Base-by-base conservation (phyloP, 2,888 invertebrate species). In the Aspidapion aeneum region DNA sequence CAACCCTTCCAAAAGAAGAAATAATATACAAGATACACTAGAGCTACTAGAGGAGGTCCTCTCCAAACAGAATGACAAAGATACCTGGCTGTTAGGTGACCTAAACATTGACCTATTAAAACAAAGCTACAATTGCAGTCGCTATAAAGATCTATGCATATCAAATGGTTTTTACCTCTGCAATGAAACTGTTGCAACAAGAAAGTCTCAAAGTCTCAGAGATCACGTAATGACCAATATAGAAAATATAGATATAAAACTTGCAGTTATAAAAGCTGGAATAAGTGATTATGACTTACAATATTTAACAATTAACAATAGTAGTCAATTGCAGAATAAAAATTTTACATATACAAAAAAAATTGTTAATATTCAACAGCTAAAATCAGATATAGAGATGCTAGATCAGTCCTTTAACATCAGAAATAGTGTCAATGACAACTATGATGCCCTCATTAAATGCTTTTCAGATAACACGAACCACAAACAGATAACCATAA, bases 321-420 rank as follows among this genome's bases (percentile, higher is more conserved):
- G n/a, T n/a, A n/a, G n/a, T n/a, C n/a, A n/a, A n/a, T n/a, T n/a
- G n/a, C n/a, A n/a, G n/a, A n/a, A n/a, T n/a, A n/a, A n/a, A n/a
- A n/a, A 35, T 7, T 35, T 35, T 12, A 49, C 54, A 48, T 55
- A 35, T 16, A 50, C 7, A 21, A 62, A 18, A 35, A 21, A n/a
- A 63, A 64, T 56, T 52, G 17, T 21, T 17, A 18, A 1, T 60
- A 52, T 54, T 12, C 17, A 17, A 19, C 58, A 2, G 64, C 54
- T 18, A 50, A 48, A 58, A 16, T 3, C 1, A 7, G 16, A 18
- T 49, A 49, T 50, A 50, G 49, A 18, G 49, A 19, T 12, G 20
- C 49, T 9, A 5, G 18, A 21, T 48, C 58, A 18, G 20, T 49
- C 1, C 20, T 58, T 18, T 49, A 58, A 16, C 49, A 58, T 3